A percentile compares a stretch with the other conserved stretches of the same genome.
Conservation (phyloP, 2,797 vertebrate species). For the Liasis olivaceus region DNA sequence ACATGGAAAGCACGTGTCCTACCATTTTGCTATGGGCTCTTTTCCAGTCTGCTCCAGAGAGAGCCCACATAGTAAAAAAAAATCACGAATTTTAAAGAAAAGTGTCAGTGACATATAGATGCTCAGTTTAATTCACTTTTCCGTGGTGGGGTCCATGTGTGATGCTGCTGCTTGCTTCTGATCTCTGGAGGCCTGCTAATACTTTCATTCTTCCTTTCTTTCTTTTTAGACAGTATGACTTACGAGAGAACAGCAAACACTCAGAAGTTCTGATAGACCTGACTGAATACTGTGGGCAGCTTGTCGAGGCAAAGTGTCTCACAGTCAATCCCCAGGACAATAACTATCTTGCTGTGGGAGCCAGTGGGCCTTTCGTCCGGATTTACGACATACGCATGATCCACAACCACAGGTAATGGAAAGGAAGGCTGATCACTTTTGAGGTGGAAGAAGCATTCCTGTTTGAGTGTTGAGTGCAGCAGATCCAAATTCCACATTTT, state of each 20-base stretch:
- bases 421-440: accelerated
- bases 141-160: not conserved
- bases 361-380: conserved; percentile 94
- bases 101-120: not conserved
- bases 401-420: conserved; percentile 90
- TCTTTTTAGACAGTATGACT: conserved; percentile 90
- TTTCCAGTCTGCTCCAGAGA: not conserved
- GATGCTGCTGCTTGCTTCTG: not conserved
- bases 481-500: not conserved
- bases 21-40: not conserved
- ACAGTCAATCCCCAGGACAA: conserved; percentile 96
- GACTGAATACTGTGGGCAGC: conserved; percentile 95
- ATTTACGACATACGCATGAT: conserved; percentile 99
- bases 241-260: conserved; percentile 94
- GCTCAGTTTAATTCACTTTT: not conserved
- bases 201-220: conserved; percentile 4
- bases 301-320: conserved; percentile 97
- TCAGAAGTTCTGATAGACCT: conserved; percentile 96
- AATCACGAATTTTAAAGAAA: not conserved
- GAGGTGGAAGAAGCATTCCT: not conserved
- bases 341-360: conserved; percentile 95
- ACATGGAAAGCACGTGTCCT: not conserved
- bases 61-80: not conserved
- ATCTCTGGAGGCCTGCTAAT: accelerated
- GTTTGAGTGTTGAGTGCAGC: not conserved